Evolutionary conservation across 2,888 invertebrate species (phyloP).

Genomic region (Amphipyra tragopoginis): DNA sequence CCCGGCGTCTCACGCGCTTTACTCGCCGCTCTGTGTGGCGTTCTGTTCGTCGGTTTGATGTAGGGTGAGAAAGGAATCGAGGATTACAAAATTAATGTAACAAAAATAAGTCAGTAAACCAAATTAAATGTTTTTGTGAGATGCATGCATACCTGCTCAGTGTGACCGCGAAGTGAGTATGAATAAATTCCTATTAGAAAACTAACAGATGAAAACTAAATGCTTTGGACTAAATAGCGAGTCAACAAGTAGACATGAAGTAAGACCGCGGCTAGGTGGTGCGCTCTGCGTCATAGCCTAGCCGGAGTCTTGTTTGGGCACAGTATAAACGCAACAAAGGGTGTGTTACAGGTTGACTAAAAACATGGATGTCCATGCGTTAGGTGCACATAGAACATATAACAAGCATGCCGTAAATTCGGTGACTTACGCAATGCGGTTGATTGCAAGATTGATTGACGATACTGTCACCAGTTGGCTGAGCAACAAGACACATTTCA

Average conservation of each 20-base stretch:
- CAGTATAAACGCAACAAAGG: slow-evolving; percentile 60
- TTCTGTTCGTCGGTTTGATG: slow-evolving; percentile 62
- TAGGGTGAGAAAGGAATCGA: slow-evolving; percentile 64
- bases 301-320: slow-evolving; percentile 29
- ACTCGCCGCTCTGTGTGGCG: slow-evolving; percentile 76
- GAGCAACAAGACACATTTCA: slow-evolving; percentile 90
- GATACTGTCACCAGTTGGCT: slow-evolving; percentile 98
- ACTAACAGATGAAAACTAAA: slow-evolving; percentile 57
- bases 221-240: slow-evolving; percentile 49
- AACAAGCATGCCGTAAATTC: slow-evolving; percentile 79
- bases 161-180: slow-evolving; percentile 54
- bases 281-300: not conserved
- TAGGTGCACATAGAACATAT: slow-evolving; percentile 79
- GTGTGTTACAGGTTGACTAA: slow-evolving; percentile 64
- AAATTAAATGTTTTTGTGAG: slow-evolving; percentile 56
- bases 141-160: slow-evolving; percentile 63
- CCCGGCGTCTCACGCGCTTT: slow-evolving; percentile 70
- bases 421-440: slow-evolving; percentile 97
- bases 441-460: slow-evolving; percentile 97
- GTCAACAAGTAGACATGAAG: slow-evolving; percentile 46
- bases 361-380: slow-evolving; percentile 80
- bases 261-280: slow-evolving; percentile 25
- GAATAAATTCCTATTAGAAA: slow-evolving; percentile 52
- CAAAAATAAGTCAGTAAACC: slow-evolving; percentile 64
- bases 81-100: slow-evolving; percentile 72